Base-by-base conservation (phyloP, 2,113 vertebrate genomes). In the Nyctereutes procyonoides region DNA sequence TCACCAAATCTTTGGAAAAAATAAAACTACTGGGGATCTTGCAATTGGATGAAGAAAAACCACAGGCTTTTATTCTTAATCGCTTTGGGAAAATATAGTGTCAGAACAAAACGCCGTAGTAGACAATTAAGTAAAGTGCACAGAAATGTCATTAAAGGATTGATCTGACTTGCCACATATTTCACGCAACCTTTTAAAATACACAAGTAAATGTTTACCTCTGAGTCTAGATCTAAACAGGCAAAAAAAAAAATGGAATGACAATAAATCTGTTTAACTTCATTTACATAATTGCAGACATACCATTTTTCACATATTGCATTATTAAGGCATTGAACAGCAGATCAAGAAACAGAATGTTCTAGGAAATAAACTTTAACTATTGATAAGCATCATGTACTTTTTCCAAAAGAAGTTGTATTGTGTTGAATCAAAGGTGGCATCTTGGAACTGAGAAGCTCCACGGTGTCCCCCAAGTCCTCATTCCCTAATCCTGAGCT, bases 381-480 rank as follows among this genome's bases (percentile, higher is more conserved):
- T 93, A 81, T 60, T 96, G 58, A 81, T 92, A 77, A 96, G 84
- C 51, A 56, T 65, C 69, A 11, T 85, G 83, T 81, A 71, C 95
- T 93, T 97, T 97, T 93, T 93, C 90, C 90, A 90, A 86, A 97
- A 90, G 51, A 86, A 53, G 22, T 95, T 97, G 91, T 55, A 87
- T 60, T 95, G 73, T 90, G 58, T 81, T 88, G 85, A 97, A 96
- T 84, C 55, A 88, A 94, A 93, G 77, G 80, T 97, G 92, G 26
- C 30, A 93, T 56, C 43, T 90, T 93, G 96, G 69, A 88, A 92
- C 15, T 32, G 65, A 93, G 63, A 32, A 30, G 9, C 80, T 88
- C 35, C 28, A 1, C 8, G 22, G 28, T 94, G 11, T 28, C 71
- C 30, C 80, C 48, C 38, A 81, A 85, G 55, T 80, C 32, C 48